Evolutionary conservation across 2,888 invertebrate genomes (phyloP), one percentile per base, ranked within the genome.

Genomic region (Altica lythri): DNA sequence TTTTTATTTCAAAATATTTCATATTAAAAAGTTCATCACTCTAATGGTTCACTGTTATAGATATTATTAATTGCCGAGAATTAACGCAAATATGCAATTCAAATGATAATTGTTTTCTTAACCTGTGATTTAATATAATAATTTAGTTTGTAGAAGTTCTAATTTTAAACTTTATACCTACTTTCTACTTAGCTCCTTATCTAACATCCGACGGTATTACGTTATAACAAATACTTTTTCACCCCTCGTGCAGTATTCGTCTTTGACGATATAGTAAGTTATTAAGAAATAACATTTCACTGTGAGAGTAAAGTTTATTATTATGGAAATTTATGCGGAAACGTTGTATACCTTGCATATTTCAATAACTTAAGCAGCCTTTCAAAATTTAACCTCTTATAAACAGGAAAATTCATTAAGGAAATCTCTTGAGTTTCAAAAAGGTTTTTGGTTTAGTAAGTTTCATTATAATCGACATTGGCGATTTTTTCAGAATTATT

Each of bases 301-400:
- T 27, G 18, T 8, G 6, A 32, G 34, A 25, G 1, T 34, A 14
- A 43, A 14, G 12, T 17, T 12, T 9, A 34, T 37, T 47, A 22
- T 25, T 22, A 37, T 47, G 27, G 4, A 37, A 47, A 47, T 47
- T 37, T 47, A 47, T 47, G 25, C 37, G 47, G 19, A 47, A 47
- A 47, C 37, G 37, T 47, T 47, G 37, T 47, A 27, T 47, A 37
- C 37, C 37, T 47, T 35, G 47, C 18, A 47, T 37, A 47, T 47
- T 47, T 47, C 37, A 47, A 47, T 47, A 47, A 37, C 37, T 47
- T 47, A 47, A 47, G 47, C 37, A 25, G 29, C 4, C 27, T 9
- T 34, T 4, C 13, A 14, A 13, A 37, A 47, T 17, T 47, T 37
- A 27, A 29, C 35, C 27, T 47, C 30, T 35, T 27, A 17, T 37